Evolutionary conservation across 2,797 vertebrate species (phyloP), one percentile per base, ranked within the genome.

Genomic region (Manis pentadactyla): DNA sequence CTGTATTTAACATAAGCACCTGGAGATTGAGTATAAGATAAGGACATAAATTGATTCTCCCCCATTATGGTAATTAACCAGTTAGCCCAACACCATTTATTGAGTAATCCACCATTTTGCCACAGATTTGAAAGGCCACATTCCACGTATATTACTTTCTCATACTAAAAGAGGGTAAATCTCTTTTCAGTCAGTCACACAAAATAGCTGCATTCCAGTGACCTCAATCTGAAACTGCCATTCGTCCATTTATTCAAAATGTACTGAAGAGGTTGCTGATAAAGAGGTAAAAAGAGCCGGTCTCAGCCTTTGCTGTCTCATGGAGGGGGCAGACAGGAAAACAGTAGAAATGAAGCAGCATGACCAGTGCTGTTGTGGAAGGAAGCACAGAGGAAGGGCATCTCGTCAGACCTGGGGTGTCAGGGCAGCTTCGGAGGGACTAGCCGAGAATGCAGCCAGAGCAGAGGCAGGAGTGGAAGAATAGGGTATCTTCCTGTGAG

Each of bases 31-130:
- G 6, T 90, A 5, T 69, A 85, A 94, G 39, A 34, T 75, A 94
- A 91, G 31, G 71, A 71, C 31, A n/a, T 57, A 93, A 79, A 71
- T 61, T 64, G 12, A 69, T 96, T 81, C 96, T 84, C 68, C 34
- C 37, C 39, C 74, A 39, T 73, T 92, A 91, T 37, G 17, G 51
- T 49, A 90, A 27, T 81, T 95, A 95, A 87, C 46, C 66, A 87
- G 85, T 68, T 93, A 88, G 29, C 23, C 82, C 31, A 94, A 81
- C 27, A 64, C 39, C 69, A 61, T 77, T 95, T 96, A 84, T 59
- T 87, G 71, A 92, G 64, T 86, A 87, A 93, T 64, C 46, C 37
- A 92, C 34, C 71, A n/a, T 77, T 90, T 92, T 74, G 42, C 75
- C 15, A 61, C 31, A 87, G 87, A 75, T 79, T 17, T 85, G 42